Conservation (phyloP, 2,888 invertebrate species). For the Zele albiditarsus region DNA sequence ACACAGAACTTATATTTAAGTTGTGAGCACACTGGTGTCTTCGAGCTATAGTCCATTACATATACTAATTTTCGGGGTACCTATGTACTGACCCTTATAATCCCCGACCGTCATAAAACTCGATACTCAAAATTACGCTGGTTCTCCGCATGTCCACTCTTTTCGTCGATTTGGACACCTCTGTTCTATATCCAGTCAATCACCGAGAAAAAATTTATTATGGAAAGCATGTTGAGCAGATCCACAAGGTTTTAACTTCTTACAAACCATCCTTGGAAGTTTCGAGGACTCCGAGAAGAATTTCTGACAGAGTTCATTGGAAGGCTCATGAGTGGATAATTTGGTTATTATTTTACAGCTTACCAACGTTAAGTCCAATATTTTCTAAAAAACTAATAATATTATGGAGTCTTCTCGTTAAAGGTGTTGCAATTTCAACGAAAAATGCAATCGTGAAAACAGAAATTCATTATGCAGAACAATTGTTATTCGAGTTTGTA, state of each 20-base stretch:
- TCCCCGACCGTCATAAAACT: no score
- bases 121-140: no score
- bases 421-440: not conserved
- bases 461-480: not conserved
- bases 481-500: not conserved
- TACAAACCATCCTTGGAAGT: slow-evolving; percentile 34
- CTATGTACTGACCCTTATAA: no score
- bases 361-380: slow-evolving; percentile 27
- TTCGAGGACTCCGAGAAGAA: slow-evolving; percentile 40
- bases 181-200: slow-evolving; percentile 30
- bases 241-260: slow-evolving; percentile 27
- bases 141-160: no score
- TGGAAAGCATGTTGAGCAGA: not conserved
- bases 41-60: no score
- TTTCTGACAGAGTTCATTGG: slow-evolving; percentile 38
- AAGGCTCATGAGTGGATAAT: slow-evolving; percentile 44
- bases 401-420: slow-evolving; percentile 32
- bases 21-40: no score
- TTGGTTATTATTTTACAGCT: slow-evolving; percentile 39
- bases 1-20: no score
- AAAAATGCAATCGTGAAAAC: not conserved
- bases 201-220: not conserved
- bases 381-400: slow-evolving; percentile 26
- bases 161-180: slow-evolving; percentile 40
- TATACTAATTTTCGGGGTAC: no score